Evolutionary conservation across 1,140 invertebrate species (phyloP), one percentile per base, ranked within the genome.

Genomic region (Pomacea maculata): DNA sequence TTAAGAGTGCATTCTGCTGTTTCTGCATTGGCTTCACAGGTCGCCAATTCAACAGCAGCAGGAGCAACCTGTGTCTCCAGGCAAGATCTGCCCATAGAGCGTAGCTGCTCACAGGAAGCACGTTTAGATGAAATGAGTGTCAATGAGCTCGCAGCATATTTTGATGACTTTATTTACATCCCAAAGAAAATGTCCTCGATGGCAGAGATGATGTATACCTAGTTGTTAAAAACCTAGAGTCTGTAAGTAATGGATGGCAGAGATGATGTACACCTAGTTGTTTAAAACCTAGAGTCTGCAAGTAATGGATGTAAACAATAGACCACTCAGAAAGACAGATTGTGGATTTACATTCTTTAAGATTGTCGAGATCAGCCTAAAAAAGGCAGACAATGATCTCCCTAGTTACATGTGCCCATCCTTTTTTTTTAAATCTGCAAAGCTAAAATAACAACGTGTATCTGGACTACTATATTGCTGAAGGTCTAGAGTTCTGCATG

Each of bases 181-280:
- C 90, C 90, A 3, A 90, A 90, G 76, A 90, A 91, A 73, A 91
- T 91, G 90, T 91, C 89, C 15, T 80, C 83, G 19, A 91, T 91
- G 90, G 90, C 90, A 55, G 89, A 91, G 86, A 91, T 91, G 90
- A 91, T 91, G 90, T 91, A 91, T 71, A 89, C 88, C 12, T 89
- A 75, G 83, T 81, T 67, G 29, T 54, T 61, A 21, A 61, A 71
- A 25, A 25, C 75, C 57, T 14, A 61, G 57, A 61, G 57, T 61
- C 11, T 61, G 57, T 17, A 61, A 17, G 57, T 61, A 6, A 45
- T 4, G 34, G 34, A 45, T 45, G 34, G 25, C 25, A 25, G 25
- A 25, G 25, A 25, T 25, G 25, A 25, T 25, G 25, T 25, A 25
- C 25, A 25, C 25, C 25, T 25, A 25, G 25, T 25, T 25, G 25